Base-by-base conservation (phyloP, 2,797 vertebrate genomes). In the Vultur gryphus region DNA sequence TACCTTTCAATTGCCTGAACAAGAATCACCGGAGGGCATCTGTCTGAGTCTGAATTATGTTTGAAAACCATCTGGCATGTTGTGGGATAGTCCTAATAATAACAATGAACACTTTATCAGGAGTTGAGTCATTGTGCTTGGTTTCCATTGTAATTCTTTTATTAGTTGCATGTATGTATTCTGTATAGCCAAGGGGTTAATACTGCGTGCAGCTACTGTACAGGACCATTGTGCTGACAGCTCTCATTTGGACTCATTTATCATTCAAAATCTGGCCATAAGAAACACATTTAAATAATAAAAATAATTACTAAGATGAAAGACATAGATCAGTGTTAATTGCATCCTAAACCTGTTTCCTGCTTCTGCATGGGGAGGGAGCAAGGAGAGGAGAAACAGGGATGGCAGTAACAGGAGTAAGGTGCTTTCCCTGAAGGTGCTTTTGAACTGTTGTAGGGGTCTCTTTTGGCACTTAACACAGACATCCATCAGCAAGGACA, bases 21-120 rank as follows among this genome's bases (percentile, higher is more conserved):
- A 96, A 85, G 92, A 94, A 95, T 86, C 82, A 89, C 96, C 2
- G 2, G 84, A 96, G 94, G 96, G 96, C 84, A 89, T 96, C 84
- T 93, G 84, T 94, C 84, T 64, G 77, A 90, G 70, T 57, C 82
- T 93, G 81, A 92, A 41, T 92, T 85, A 72, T 35, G 57, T 85
- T 94, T 83, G 61, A 90, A 95, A 96, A 72, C 86, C 65, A 72
- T 79, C 95, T 95, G 94, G 84, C 41, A 17, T 51, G 33, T 89
- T 94, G 67, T 95, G 90, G 76, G 72, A 76, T 94, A 69, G 89
- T 85, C 71, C 52, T 92, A 75, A 78, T 89, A 87, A 62, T 62
- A 87, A 97, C 90, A 92, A 69, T 69, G 78, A 94, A n/a, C 49
- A 33, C 86, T 95, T 93, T 81, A 69, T 92, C 71, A 58, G 44